Conservation (phyloP, 2,113 vertebrate species). For the Notechis scutatus region DNA sequence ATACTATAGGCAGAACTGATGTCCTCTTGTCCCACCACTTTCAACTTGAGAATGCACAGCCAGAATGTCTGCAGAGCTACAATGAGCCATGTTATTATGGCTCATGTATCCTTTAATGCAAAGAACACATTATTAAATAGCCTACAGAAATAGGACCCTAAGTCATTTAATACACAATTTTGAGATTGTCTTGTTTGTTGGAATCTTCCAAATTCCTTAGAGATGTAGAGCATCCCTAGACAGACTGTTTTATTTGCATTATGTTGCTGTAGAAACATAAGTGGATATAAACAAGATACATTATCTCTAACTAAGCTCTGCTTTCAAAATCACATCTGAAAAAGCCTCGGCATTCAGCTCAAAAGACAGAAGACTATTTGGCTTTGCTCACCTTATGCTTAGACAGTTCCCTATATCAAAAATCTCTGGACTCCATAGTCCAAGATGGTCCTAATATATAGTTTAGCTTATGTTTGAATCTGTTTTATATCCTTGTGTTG, state of each 20-base stretch:
- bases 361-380: not conserved
- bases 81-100: not conserved
- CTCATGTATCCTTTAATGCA: not conserved
- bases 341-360: not conserved
- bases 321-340: not conserved
- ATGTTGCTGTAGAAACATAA: slow-evolving; percentile 45
- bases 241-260: slow-evolving; percentile 27
- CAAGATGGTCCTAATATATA: not conserved
- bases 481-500: not conserved
- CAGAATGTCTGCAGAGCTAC: not conserved
- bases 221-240: slow-evolving; percentile 19
- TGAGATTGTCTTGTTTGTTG: not conserved
- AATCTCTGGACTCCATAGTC: not conserved
- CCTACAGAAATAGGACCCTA: not conserved
- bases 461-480: not conserved
- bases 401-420: not conserved
- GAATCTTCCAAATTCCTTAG: not conserved
- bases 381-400: not conserved
- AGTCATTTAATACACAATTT: not conserved
- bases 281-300: not conserved
- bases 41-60: not conserved
- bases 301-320: not conserved
- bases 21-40: not conserved
- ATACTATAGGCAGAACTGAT: not conserved
- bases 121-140: not conserved